A percentile compares a stretch with the other conserved stretches of the same genome.
Conservation (phyloP, 2,888 invertebrate genomes). For the Andrena flavipes region DNA sequence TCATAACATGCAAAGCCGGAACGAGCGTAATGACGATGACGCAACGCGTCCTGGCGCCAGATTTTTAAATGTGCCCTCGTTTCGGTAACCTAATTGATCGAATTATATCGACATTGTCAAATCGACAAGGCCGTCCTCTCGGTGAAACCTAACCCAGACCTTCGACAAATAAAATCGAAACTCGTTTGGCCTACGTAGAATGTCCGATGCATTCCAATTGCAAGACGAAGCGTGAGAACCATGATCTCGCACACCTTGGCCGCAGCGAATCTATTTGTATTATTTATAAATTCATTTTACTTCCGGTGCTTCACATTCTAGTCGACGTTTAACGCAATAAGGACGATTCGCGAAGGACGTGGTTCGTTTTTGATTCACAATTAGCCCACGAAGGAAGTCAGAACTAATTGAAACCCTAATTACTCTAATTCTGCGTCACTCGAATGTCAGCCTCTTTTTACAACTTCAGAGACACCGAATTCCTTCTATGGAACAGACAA, state of each 20-base stretch:
- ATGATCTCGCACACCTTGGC: not conserved
- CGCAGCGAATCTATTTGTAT: not conserved
- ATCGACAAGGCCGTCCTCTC: conserved; percentile 62
- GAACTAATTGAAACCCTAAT: conserved; percentile 1
- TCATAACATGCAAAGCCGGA: conserved; percentile 26
- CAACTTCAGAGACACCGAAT: conserved; percentile 11
- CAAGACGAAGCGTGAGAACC: conserved; percentile 19
- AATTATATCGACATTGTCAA: conserved; percentile 60
- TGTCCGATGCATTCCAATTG: not conserved
- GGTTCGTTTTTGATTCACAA: conserved; percentile 11
- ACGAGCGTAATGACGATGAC: conserved; percentile 32
- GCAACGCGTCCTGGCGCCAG: conserved; percentile 57
- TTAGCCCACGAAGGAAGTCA: conserved; percentile 12
- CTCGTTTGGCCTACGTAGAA: conserved; percentile 29
- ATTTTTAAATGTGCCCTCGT: conserved; percentile 60
- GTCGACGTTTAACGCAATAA: not conserved
- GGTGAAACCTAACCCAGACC: conserved; percentile 56
- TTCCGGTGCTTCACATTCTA: conserved; percentile 11
- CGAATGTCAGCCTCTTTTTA: not conserved
- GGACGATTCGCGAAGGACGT: not conserved
- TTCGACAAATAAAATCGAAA: conserved; percentile 60
- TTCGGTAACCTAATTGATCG: conserved; percentile 41
- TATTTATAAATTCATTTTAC: conserved; percentile 16
- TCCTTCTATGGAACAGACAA: conserved; percentile 32
- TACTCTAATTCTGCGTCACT: conserved; percentile 5